A percentile compares a stretch with the other conserved stretches of the same genome.
These are phyloP conservation scores for Tragulus kanchil DNA, from an alignment of 2,113 vertebrate species.

Conservation along the genomic window DNA sequence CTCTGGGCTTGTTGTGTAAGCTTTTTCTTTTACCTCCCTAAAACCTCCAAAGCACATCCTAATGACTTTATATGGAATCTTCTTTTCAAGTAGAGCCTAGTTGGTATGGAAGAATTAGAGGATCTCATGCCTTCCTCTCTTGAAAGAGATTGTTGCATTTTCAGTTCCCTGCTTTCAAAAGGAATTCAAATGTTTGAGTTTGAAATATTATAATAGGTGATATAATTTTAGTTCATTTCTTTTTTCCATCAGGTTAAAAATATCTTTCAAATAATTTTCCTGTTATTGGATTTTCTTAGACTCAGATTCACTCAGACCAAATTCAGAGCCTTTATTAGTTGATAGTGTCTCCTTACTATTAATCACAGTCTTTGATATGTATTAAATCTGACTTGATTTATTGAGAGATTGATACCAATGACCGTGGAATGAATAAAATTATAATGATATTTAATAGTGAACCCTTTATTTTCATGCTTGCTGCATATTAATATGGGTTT, in stretches of 20 bases:
- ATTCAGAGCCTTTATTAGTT: slow-evolving; percentile 68
- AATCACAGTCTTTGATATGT: slow-evolving; percentile 65
- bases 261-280: slow-evolving; percentile 68
- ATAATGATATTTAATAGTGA: slow-evolving; percentile 72
- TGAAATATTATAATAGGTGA: slow-evolving; percentile 53
- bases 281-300: slow-evolving; percentile 61
- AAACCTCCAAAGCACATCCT: not conserved
- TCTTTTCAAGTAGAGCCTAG: not conserved
- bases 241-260: slow-evolving; percentile 67
- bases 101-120: not conserved
- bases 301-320: slow-evolving; percentile 54
- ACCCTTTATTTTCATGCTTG: slow-evolving; percentile 39
- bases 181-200: slow-evolving; percentile 45
- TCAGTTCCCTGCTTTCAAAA: slow-evolving; percentile 41
- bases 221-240: slow-evolving; percentile 73
- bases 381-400: slow-evolving; percentile 76
- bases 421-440: slow-evolving; percentile 68
- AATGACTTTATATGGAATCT: not conserved
- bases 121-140: not conserved
- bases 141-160: slow-evolving; percentile 2
- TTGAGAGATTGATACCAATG: slow-evolving; percentile 65
- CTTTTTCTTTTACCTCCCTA: not conserved
- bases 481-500: slow-evolving; percentile 60
- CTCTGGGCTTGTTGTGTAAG: not conserved
- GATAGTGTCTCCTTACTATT: slow-evolving; percentile 66